A percentile compares a stretch with the other conserved stretches of the same genome.
Conservation (phyloP, 2,113 vertebrate genomes). For the Progne subis region DNA sequence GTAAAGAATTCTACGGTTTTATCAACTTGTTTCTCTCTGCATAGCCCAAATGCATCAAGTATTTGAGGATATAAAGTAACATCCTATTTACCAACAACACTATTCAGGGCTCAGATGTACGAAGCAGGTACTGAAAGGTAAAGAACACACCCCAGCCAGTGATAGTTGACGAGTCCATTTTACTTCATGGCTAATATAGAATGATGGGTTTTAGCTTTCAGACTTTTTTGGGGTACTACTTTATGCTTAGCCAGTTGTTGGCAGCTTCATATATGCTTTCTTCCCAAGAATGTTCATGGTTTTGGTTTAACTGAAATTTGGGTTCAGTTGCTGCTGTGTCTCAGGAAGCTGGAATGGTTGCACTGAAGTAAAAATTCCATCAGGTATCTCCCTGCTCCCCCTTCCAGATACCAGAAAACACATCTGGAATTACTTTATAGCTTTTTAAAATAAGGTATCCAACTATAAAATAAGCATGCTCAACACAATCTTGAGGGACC, state of each 20-base stretch:
- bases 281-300: background rate
- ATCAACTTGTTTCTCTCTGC: background rate
- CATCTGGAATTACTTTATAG: background rate
- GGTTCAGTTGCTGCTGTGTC: background rate
- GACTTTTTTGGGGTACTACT: background rate
- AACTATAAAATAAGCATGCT: background rate
- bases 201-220: background rate
- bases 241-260: background rate
- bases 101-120: background rate
- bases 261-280: background rate
- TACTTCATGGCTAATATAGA: background rate
- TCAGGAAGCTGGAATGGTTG: background rate
- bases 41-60: background rate
- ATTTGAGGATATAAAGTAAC: background rate
- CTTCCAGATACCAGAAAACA: background rate
- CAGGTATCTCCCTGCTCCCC: background rate
- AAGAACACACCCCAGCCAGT: rapidly evolving
- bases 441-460: background rate
- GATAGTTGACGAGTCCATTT: background rate
- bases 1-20: background rate
- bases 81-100: background rate
- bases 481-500: background rate
- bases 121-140: background rate
- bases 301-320: background rate
- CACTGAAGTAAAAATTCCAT: background rate